A percentile compares a stretch with the other conserved stretches of the same genome.
Conservation (phyloP, 2,113 vertebrate genomes). For the Amphiprion percula region DNA sequence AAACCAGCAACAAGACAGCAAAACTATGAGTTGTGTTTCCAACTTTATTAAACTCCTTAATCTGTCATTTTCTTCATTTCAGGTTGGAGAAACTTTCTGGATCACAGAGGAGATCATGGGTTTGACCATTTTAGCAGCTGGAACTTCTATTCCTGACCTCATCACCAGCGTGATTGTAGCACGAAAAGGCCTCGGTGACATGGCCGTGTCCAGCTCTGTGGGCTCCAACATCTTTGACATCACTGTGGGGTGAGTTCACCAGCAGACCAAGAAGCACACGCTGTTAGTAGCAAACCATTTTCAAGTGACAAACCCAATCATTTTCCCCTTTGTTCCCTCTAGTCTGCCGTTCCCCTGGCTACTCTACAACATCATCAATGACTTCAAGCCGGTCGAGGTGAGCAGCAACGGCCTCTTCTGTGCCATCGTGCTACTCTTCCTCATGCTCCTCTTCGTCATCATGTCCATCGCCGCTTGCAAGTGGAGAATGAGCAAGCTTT, state of each 20-base stretch:
- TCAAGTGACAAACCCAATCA: not conserved
- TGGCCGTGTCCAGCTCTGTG: conserved; percentile 87
- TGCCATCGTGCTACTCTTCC: conserved; percentile 86
- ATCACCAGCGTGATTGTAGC: conserved; percentile 87
- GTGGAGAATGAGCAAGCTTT: conserved; percentile 84
- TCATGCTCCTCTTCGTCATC: conserved; percentile 87
- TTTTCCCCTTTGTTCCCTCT: not conserved
- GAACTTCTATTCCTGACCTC: conserved; percentile 85
- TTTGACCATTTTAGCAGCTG: conserved; percentile 84
- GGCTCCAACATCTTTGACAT: conserved; percentile 88
- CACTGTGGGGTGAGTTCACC: conserved; percentile 82
- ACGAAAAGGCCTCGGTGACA: conserved; percentile 85
- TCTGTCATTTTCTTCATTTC: not conserved
- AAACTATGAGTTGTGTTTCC: not conserved
- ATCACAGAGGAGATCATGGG: conserved; percentile 87
- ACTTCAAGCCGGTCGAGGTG: conserved; percentile 76
- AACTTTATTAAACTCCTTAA: not conserved
- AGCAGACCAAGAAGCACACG: not conserved
- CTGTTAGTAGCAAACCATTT: too few relatives aligned
- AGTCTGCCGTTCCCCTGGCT: conserved; percentile 86
- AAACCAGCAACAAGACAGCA: too few relatives aligned
- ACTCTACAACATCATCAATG: conserved; percentile 73
- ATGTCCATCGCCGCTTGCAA: conserved; percentile 83
- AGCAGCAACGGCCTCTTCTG: conserved; percentile 88
- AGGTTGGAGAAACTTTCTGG: conserved; percentile 86